Evolutionary conservation across 2,113 vertebrate genomes (phyloP), one percentile per base, ranked within the genome.

Genomic region (Anhinga rufa): DNA sequence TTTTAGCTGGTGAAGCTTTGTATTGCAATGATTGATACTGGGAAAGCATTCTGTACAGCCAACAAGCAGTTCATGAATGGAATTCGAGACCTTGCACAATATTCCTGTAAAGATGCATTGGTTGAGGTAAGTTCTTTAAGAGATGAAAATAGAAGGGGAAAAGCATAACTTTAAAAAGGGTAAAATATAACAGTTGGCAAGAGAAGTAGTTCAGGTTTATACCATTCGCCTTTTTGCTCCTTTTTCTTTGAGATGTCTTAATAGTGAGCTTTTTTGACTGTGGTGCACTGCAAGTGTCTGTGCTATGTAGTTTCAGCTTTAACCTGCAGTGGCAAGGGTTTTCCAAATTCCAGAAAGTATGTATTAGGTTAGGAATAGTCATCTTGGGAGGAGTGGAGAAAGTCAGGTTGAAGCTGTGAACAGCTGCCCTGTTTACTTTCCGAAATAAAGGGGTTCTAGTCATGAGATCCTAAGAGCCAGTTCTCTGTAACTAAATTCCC

Each of bases 31-130:
- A 99, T 99, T 68, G 99, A 99, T 92, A 99, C 99, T 25, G 99
- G 99, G 62, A 99, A 99, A 97, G 99, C 99, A 12, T 99, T 99
- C 97, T 99, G 99, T 82, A 98, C 97, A 81, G 99, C 99, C 96
- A 99, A 99, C 98, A 99, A 99, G 95, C 99, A 99, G 94, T 99
- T 99, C 98, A 99, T 99, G 86, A 99, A 92, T 71, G 99, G 99
- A 60, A 99, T 99, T 96, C 98, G 98, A 88, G 99, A 99, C 96
- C 98, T 99, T 24, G 99, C 99, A 58, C 99, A 99, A 58, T 99
- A 99, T 97, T 99, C 99, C 48, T 98, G 98, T 97, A 99, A 98
- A 96, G 99, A 99, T 96, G 97, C 97, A 8, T 98, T 99, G 90
- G 98, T 99, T 32, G 99, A 99, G 99, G 99, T 99, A 98, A 98